Conservation (phyloP, 2,113 vertebrate genomes). For the Alethe castanea region DNA sequence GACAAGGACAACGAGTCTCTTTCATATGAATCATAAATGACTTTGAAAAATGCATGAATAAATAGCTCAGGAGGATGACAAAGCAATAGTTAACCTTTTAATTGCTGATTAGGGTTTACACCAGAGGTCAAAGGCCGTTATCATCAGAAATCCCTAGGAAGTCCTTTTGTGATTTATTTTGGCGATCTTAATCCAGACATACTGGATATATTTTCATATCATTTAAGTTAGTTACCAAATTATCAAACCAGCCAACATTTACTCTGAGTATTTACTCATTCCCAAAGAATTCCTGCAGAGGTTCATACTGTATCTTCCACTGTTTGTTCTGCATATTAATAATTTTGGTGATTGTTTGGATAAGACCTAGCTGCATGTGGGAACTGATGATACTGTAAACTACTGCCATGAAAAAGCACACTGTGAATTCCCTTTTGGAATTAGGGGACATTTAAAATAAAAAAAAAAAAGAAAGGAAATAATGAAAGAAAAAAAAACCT, state of each 20-base stretch:
- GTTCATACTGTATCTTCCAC: neutral
- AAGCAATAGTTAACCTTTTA: neutral
- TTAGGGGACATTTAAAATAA: neutral
- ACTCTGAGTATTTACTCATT: slow-evolving; percentile 4
- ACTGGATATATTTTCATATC: neutral
- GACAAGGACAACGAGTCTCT: neutral
- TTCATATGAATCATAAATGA: slow-evolving; percentile 10
- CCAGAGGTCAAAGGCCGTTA: neutral
- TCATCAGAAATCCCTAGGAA: neutral
- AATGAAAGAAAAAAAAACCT: accelerated
- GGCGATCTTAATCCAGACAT: neutral
- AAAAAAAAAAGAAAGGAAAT: too few relatives aligned
- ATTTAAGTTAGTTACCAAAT: neutral
- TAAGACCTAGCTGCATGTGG: neutral
- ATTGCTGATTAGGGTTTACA: neutral
- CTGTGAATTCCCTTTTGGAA: neutral
- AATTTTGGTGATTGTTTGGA: neutral
- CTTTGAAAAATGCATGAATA: slow-evolving; percentile 24
- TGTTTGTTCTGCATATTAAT: slow-evolving; percentile 14
- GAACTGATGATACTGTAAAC: neutral
- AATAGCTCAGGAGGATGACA: neutral
- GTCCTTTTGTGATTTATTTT: neutral
- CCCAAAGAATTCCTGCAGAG: neutral
- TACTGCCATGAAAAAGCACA: neutral
- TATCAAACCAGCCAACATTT: slow-evolving; percentile 14